A percentile compares a stretch with the other conserved stretches of the same genome.
These are phyloP conservation scores for Bagarius yarrelli DNA, from an alignment of 2,113 vertebrate species.

Conservation along the genomic window DNA sequence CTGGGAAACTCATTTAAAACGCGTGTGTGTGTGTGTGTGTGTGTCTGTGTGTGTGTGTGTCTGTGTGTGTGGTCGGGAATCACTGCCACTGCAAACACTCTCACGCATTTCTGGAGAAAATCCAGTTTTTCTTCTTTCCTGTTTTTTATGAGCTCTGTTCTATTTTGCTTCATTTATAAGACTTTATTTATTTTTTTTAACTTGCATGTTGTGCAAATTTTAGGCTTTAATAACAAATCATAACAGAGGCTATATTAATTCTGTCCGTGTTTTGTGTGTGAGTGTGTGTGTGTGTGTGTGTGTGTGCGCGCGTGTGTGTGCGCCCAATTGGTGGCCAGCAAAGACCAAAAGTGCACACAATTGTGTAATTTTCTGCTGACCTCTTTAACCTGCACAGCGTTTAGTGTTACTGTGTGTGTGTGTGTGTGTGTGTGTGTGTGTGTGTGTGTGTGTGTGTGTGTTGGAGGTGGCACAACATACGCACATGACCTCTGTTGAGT, in stretches of 20 bases:
- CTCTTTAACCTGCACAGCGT: constrained; percentile 21
- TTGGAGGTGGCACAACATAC: neutral
- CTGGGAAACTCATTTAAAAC: constrained; percentile 7
- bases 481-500: constrained; percentile 22
- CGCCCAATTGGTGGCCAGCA: neutral
- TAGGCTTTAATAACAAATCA: neutral
- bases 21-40: neutral
- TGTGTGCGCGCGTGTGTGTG: neutral
- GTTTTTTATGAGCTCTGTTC: neutral
- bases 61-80: neutral
- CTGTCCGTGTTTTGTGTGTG: neutral
- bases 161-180: neutral
- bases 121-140: neutral
- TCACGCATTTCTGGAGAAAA: neutral
- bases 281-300: constrained; percentile 3
- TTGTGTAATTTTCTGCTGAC: constrained; percentile 26
- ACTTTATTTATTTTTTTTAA: neutral
- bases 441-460: neutral
- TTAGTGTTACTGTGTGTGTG: constrained; percentile 28
- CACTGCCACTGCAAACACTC: neutral
- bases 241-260: neutral
- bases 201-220: neutral
- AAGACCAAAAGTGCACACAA: constrained; percentile 39
- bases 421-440: constrained; percentile 17
- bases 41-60: neutral